These are phyloP conservation scores for Chaitophorus viminalis DNA, from an alignment of 2,888 invertebrate species.

Conservation along the genomic window DNA sequence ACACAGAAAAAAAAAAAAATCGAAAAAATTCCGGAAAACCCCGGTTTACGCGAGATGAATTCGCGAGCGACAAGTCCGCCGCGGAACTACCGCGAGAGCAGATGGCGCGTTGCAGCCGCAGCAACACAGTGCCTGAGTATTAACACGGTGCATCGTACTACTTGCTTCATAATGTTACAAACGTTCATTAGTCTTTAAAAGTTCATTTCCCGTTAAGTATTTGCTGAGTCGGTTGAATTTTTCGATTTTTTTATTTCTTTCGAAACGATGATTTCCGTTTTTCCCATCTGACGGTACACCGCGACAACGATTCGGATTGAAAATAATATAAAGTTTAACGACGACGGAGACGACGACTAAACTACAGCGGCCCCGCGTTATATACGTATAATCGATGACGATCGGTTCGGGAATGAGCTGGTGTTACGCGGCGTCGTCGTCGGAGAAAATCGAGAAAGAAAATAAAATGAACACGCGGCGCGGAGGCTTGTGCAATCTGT, in stretches of 20 bases:
- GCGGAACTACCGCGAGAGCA: not conserved
- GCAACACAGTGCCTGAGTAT: not conserved
- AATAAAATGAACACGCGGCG: slow-evolving; percentile 27
- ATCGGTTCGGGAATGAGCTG: slow-evolving; percentile 34
- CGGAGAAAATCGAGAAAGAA: slow-evolving; percentile 43
- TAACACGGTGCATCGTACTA: no score
- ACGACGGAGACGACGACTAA: not conserved
- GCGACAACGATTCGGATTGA: not conserved
- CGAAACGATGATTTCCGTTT: not conserved
- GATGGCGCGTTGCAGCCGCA: not conserved
- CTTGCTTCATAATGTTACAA: no score
- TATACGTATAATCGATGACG: slow-evolving; percentile 30
- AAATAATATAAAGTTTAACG: no score
- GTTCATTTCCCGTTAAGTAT: no score
- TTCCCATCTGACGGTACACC: not conserved
- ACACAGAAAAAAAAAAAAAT: not conserved
- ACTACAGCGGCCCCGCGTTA: not conserved
- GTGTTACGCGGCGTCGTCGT: slow-evolving; percentile 23
- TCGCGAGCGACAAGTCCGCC: not conserved
- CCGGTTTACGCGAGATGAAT: not conserved
- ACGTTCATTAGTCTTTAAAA: no score
- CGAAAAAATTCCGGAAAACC: not conserved
- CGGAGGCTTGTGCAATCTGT: slow-evolving; percentile 55
- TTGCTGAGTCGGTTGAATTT: no score
- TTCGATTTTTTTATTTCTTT: not conserved